These are phyloP conservation scores for Decapterus maruadsi DNA, from an alignment of 2,797 vertebrate genomes.

Conservation along the genomic window DNA sequence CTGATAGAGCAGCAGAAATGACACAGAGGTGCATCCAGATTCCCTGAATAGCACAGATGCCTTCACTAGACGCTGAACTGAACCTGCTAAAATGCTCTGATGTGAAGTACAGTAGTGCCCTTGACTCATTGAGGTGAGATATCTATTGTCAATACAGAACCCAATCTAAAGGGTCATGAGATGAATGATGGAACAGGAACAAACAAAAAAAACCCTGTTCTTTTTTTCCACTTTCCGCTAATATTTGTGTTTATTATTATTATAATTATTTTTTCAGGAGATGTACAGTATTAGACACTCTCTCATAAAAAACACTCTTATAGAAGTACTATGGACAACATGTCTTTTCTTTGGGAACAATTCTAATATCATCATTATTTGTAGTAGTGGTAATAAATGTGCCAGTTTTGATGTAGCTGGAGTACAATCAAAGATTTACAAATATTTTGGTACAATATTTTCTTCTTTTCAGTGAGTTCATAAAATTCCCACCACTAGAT, in stretches of 20 bases:
- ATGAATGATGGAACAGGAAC: background rate
- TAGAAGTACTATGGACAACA: background rate
- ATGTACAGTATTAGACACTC: background rate
- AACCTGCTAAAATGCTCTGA: background rate
- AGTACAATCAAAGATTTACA: background rate
- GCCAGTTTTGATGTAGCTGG: background rate
- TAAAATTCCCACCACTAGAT: background rate
- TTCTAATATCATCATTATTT: background rate
- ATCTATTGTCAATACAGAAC: no score
- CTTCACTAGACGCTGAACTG: background rate
- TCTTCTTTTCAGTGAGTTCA: background rate
- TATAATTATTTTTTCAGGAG: background rate
- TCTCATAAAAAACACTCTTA: background rate
- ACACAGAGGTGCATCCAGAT: constrained; percentile 8
- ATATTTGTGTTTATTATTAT: background rate
- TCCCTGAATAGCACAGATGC: background rate
- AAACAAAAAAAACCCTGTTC: no score
- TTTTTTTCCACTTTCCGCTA: background rate
- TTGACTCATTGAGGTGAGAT: no score
- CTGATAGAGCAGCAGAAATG: constrained; percentile 11
- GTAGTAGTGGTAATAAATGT: background rate
- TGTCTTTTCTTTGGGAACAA: background rate
- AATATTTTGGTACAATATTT: background rate
- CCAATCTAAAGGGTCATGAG: background rate
- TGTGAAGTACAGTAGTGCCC: background rate